A percentile compares a stretch with the other conserved stretches of the same genome.
phyloP scores from a whole-genome alignment of 2,797 vertebrate species.

The Monodelphis domestica region DNA sequence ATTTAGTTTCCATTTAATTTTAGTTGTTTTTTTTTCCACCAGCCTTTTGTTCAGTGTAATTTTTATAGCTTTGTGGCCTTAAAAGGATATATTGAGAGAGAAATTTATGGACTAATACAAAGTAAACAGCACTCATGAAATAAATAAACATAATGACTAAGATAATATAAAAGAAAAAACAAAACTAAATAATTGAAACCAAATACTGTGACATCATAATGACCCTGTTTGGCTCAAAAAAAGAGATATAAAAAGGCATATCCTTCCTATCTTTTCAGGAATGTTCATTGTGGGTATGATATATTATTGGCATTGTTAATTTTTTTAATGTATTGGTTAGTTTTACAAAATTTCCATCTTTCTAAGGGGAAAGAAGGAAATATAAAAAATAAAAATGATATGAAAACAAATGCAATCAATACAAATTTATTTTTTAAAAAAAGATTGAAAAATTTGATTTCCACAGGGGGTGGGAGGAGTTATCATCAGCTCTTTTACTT shows the following conservation, averaged over 20 bases:
- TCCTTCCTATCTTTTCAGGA: background rate
- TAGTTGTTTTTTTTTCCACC: too few relatives aligned
- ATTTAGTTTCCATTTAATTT: too few relatives aligned
- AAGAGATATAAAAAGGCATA: background rate
- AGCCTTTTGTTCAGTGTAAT: too few relatives aligned
- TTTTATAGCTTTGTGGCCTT: too few relatives aligned
- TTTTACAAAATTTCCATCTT: background rate
- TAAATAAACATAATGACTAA: background rate
- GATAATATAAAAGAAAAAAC: background rate
- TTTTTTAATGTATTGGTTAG: background rate
- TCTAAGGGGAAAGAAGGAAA: background rate
- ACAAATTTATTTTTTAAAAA: background rate
- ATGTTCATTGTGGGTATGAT: background rate
- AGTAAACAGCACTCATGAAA: background rate
- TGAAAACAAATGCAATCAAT: too few relatives aligned
- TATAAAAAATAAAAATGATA: background rate
- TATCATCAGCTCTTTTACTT: constrained; percentile 8
- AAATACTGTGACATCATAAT: background rate
- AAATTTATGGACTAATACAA: background rate
- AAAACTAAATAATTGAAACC: background rate
- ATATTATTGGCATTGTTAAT: background rate
- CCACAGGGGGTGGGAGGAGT: constrained; percentile 6
- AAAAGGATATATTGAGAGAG: too few relatives aligned
- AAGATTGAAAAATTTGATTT: background rate
- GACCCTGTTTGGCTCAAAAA: background rate